Evolutionary conservation across 2,113 vertebrate genomes (phyloP).

Genomic region (Etheostoma spectabile): DNA sequence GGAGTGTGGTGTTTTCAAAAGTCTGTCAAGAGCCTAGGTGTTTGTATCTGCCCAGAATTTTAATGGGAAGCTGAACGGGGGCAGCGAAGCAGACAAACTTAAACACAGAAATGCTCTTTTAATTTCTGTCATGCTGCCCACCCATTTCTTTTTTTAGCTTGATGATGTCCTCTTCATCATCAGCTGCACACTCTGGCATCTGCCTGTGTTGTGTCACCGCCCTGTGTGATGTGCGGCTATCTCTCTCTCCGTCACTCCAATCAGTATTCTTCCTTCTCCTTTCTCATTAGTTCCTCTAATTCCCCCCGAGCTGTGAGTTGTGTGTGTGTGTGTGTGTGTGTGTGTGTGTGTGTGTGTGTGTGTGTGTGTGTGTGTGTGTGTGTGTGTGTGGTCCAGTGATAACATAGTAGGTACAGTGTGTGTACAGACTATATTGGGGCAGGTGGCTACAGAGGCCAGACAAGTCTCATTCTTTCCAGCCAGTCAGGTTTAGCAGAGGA

Average conservation of each 20-base stretch:
- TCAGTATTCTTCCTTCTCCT: conserved; percentile 46
- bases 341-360: conserved; percentile 26
- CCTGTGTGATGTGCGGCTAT: conserved; percentile 46
- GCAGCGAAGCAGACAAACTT: conserved; percentile 87
- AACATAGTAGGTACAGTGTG: conserved; percentile 38
- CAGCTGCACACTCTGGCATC: conserved; percentile 72
- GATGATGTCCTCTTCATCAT: conserved; percentile 90
- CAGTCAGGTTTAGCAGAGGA: conserved; percentile 73
- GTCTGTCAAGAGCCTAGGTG: conserved; percentile 92
- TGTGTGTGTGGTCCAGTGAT: conserved; percentile 26
- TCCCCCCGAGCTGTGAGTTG: conserved; percentile 54
- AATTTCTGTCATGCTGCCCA: conserved; percentile 91
- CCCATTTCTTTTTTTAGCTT: conserved; percentile 57
- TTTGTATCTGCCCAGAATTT: conserved; percentile 93
- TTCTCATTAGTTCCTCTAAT: conserved; percentile 62
- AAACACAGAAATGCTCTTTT: conserved; percentile 89
- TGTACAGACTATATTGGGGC: conserved; percentile 53
- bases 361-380: conserved; percentile 27
- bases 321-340: conserved; percentile 26
- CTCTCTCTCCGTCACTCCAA: conserved; percentile 76
- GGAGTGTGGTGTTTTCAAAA: conserved; percentile 90
- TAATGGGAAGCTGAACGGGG: conserved; percentile 88
- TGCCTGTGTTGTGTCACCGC: conserved; percentile 81
- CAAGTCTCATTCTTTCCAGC: conserved; percentile 63
- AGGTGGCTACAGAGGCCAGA: conserved; percentile 68